Conservation (phyloP, 2,888 invertebrate genomes). For the Coecobrya sp. region DNA sequence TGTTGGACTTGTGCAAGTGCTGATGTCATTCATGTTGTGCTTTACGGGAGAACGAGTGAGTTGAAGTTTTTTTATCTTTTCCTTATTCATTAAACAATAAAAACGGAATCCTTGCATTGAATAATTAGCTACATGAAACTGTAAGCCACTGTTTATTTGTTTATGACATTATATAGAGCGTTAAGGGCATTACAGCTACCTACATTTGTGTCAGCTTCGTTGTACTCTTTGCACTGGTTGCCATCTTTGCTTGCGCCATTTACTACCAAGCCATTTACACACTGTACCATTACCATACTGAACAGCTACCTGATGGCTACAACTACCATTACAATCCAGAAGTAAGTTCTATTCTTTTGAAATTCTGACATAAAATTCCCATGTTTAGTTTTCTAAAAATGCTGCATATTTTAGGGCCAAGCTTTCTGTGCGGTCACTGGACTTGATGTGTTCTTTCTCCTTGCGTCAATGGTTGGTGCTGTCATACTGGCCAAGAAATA, state of each 20-base stretch:
- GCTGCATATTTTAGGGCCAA: constrained; percentile 68
- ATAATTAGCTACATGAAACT: no score
- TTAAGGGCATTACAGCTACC: constrained; percentile 78
- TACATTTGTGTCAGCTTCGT: constrained; percentile 72
- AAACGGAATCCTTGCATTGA: no score
- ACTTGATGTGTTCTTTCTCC: constrained; percentile 78
- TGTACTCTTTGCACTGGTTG: constrained; percentile 76
- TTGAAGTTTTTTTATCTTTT: constrained; percentile 19
- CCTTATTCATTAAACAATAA: neutral
- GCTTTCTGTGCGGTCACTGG: constrained; percentile 83
- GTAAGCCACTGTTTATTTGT: neutral
- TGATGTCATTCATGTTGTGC: constrained; percentile 80
- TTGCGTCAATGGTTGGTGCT: constrained; percentile 79
- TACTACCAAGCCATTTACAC: constrained; percentile 83
- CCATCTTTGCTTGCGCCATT: constrained; percentile 81
- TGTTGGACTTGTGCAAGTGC: constrained; percentile 81
- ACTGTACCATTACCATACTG: constrained; percentile 80
- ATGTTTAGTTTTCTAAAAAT: neutral
- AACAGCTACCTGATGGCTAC: constrained; percentile 73
- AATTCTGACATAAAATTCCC: neutral
- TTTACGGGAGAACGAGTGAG: constrained; percentile 79
- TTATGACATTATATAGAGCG: constrained; percentile 66
- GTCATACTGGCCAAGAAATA: constrained; percentile 78
- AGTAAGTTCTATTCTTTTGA: constrained; percentile 28
- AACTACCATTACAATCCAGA: constrained; percentile 82